Evolutionary conservation across 2,888 invertebrate species (phyloP).

Genomic region (Volucella zonaria): DNA sequence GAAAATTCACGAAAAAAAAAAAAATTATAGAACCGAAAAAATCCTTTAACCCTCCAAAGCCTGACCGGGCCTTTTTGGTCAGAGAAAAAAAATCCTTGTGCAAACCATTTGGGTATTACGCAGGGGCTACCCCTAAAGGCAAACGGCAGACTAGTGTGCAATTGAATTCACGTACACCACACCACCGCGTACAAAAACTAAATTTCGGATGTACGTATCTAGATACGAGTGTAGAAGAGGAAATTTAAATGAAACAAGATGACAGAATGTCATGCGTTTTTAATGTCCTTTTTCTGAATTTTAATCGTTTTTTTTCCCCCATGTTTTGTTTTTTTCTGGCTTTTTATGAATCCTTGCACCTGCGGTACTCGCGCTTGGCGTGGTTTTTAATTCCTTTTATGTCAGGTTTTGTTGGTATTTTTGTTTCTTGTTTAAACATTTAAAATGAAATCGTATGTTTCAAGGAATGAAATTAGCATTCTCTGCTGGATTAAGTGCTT

Average conservation of each 20-base stretch:
- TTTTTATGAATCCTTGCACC: constrained; percentile 1
- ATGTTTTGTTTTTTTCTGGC: neutral
- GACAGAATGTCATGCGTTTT: constrained; percentile 11
- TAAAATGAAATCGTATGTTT: neutral
- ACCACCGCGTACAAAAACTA: constrained; percentile 5
- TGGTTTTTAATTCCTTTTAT: too few species aligned
- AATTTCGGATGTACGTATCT: neutral
- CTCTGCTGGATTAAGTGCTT: constrained; percentile 28
- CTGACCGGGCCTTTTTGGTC: too few species aligned
- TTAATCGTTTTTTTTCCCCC: neutral
- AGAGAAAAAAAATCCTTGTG: constrained; percentile 13
- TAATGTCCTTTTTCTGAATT: neutral
- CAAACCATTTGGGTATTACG: constrained; percentile 34
- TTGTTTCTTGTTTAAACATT: neutral
- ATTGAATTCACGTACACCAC: neutral
- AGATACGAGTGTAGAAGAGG: neutral
- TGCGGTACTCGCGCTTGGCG: constrained; percentile 12
- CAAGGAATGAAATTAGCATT: constrained; percentile 15
- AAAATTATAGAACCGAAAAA: too few species aligned
- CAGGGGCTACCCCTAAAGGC: neutral
- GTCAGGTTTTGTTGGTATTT: neutral
- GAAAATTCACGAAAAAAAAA: neutral
- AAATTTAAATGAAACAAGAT: constrained; percentile 29
- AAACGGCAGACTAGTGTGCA: constrained; percentile 9
- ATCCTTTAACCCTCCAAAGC: too few species aligned